Evolutionary conservation across 2,113 vertebrate species (phyloP), one percentile per base, ranked within the genome.

Genomic region (Macaca nemestrina): DNA sequence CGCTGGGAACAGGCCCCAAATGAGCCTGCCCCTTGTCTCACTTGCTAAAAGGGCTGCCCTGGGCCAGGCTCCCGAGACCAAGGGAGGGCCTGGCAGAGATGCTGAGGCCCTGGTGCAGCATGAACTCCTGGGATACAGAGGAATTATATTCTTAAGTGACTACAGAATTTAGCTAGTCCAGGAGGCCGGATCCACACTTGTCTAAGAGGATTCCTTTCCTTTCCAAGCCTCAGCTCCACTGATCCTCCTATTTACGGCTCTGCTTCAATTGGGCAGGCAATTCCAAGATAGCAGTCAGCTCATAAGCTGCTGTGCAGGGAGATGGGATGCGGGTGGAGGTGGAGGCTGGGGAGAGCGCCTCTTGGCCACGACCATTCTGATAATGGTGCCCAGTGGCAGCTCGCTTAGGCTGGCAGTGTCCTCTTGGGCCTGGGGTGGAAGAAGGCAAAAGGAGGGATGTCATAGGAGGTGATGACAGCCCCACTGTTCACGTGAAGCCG

Each of bases 221-320:
- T 82, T 55, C 38, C 18, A 45, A 25, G 76, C 81, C n/a, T 75
- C 17, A 7, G 64, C 57, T 91, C 95, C 43, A 38, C 2, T 1
- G 0, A 23, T 30, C 43, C 45, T 17, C 75, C 43, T 2, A 7
- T n/a, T 4, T 5, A 0, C 0, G 50, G 61, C 25, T 27, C 76
- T 52, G 12, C 72, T 72, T 52, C 38, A 45, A 4, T 5, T 2
- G 70, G 35, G 67, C 75, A 22, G 50, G 16, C 38, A 32, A 14
- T 23, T 8, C 22, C 6, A 16, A 6, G 30, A 14, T 12, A 35
- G 48, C 25, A 1, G 14, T 13, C 23, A 68, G 76, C 35, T 94
- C n/a, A 17, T 3, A 3, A 3, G 22, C 80, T 0, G 3, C 52
- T 35, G 5, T 30, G 48, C 8, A 40, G 38, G 30, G 68, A 83